Conservation (phyloP, 1,140 invertebrate genomes). For the Planococcus citri region DNA sequence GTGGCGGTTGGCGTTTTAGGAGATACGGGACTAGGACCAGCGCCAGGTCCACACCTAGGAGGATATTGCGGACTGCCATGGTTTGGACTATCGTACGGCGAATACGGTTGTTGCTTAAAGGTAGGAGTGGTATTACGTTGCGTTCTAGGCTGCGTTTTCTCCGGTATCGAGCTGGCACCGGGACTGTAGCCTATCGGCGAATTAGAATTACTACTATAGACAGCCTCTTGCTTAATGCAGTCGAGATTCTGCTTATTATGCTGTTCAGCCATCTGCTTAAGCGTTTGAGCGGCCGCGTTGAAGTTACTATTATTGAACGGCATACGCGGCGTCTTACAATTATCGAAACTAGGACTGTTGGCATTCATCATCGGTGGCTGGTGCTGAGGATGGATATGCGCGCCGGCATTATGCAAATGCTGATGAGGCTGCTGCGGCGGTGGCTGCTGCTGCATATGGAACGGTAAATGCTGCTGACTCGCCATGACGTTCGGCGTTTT, state of each 20-base stretch:
- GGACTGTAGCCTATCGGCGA: not conserved
- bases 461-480: not conserved
- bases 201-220: not conserved
- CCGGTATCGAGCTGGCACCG: not conserved
- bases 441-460: not conserved
- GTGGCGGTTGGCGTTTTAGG: not conserved
- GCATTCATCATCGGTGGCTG: not conserved
- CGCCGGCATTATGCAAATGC: not conserved
- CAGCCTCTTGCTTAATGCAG: not conserved
- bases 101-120: not conserved
- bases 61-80: not conserved
- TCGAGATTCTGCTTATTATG: constrained; percentile 3
- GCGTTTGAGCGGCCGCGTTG: not conserved
- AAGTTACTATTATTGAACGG: not conserved
- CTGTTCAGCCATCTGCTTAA: constrained; percentile 1
- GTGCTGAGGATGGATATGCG: not conserved
- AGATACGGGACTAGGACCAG: not conserved
- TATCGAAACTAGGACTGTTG: not conserved
- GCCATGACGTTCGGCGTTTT: not conserved
- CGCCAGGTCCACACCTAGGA: not conserved
- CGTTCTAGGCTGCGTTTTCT: not conserved
- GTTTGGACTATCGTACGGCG: not conserved
- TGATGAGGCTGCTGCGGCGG: not conserved
- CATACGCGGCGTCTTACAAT: not conserved
- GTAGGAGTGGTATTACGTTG: not conserved